Percentiles rank a stretch among this genome's conserved stretches.
Evolutionary conservation across 2,888 invertebrate genomes (phyloP).

Genomic region (Drosophila pegasa): DNA sequence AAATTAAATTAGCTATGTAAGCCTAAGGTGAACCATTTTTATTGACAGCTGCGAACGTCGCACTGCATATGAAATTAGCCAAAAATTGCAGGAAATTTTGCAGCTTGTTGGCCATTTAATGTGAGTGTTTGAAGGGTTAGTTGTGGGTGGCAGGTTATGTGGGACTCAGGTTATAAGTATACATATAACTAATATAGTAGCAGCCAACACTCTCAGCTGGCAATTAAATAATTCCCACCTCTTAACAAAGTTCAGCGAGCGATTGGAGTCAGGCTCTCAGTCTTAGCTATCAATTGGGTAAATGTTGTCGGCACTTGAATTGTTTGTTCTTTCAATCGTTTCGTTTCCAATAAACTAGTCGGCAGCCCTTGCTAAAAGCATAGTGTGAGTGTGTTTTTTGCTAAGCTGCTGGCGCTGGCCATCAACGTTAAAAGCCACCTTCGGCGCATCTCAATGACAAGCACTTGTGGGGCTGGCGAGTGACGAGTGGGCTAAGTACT

Average conservation of each 20-base stretch:
- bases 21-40: background rate
- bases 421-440: constrained; percentile 50
- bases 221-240: background rate
- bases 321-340: constrained; percentile 7
- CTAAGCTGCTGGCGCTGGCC: constrained; percentile 28
- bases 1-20: background rate
- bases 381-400: constrained; percentile 3
- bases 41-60: background rate
- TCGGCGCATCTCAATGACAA: constrained; percentile 39
- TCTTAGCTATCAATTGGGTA: constrained; percentile 8
- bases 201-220: background rate
- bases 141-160: too few relatives aligned
- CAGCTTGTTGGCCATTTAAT: background rate
- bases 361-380: constrained; percentile 35
- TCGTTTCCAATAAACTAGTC: constrained; percentile 2
- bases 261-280: background rate
- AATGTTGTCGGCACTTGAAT: constrained; percentile 1
- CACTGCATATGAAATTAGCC: background rate
- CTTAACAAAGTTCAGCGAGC: background rate
- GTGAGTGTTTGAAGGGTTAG: background rate
- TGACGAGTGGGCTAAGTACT: constrained; percentile 35
- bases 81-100: background rate
- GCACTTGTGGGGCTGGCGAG: constrained; percentile 45
- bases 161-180: too few relatives aligned
- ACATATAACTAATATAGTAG: background rate